These are phyloP conservation scores for Maconellicoccus hirsutus DNA, from an alignment of 1,140 invertebrate species.

Conservation along the genomic window DNA sequence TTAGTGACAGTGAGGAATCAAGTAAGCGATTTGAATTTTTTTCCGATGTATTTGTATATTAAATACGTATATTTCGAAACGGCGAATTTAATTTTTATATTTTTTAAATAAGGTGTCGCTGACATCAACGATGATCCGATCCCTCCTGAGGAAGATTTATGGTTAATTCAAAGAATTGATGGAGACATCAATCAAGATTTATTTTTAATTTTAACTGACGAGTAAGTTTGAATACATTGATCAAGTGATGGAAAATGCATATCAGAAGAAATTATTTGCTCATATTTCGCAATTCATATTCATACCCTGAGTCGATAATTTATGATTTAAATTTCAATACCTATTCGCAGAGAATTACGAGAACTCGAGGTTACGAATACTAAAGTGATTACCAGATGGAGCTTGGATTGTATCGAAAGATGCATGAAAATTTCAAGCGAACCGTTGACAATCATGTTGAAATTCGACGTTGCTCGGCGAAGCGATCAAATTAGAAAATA, in stretches of 20 bases:
- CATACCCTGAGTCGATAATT: neutral
- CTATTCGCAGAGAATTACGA: conserved; percentile 28
- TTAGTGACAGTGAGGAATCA: neutral
- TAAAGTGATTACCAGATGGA: conserved; percentile 45
- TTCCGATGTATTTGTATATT: too few species aligned
- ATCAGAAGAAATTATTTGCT: too few species aligned
- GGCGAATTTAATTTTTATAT: too few species aligned
- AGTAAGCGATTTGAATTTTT: too few species aligned
- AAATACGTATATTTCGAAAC: too few species aligned
- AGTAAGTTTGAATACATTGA: conserved; percentile 29
- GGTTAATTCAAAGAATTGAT: conserved; percentile 17
- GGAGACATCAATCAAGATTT: neutral
- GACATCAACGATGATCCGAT: too few species aligned
- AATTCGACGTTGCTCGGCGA: conserved; percentile 46
- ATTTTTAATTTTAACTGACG: conserved; percentile 30
- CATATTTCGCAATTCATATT: neutral
- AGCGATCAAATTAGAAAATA: conserved; percentile 45
- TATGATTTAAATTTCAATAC: neutral
- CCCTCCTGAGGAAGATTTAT: conserved; percentile 10
- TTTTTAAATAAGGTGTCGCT: too few species aligned
- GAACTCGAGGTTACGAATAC: conserved; percentile 39
- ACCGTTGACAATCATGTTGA: conserved; percentile 43
- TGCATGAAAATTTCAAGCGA: conserved; percentile 39
- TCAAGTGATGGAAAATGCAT: too few species aligned
- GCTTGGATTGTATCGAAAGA: conserved; percentile 41